Base-by-base conservation (phyloP, 2,113 vertebrate species). In the Ivindomyrus marchei region DNA sequence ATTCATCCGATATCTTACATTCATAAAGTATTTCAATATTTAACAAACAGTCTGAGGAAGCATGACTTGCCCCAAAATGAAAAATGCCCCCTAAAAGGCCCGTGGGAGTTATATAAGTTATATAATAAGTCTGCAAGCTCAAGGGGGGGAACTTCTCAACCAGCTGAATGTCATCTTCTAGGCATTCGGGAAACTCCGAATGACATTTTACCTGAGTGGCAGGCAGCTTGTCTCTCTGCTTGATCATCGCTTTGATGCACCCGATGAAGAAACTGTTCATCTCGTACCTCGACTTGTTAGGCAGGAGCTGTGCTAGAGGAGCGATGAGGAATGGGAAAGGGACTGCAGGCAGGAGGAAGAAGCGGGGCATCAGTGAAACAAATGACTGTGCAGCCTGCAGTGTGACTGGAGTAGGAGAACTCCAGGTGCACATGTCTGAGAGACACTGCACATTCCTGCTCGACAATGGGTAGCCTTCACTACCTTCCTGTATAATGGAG, bases 191-290 rank as follows among this genome's bases (percentile, higher is more conserved):
- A 58, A 42, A 84, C 42, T 11, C 24, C 15, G 1, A 19, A 42
- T 56, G 27, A 24, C 3, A 39, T 5, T 36, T 21, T 49, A 99
- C 98, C 98, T 99, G 92, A 90, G 95, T 93, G 88, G 96, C 92
- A 53, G 97, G 95, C 95, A 97, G 96, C 90, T 96, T 95, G 66
- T 97, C 96, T 94, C 98, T 95, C 93, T 96, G 96, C 90, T 93
- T 92, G 93, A 98, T 97, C 93, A 95, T 96, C 58, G 95, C 96
- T 95, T 96, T 96, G 92, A 99, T 93, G 89, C 92, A 95, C 92
- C 92, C 93, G 89, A 95, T 97, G 93, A 99, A 99, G 95, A 98
- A 99, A 17, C 91, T 31, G 92, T 96, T 97, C 94, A 98, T 94
- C 91, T 96, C 92, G 90, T 96, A 96, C 88, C 93, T 95, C 46